These are phyloP conservation scores for Heterohyrax brucei DNA, from an alignment of 2,797 vertebrate species.

Conservation along the genomic window DNA sequence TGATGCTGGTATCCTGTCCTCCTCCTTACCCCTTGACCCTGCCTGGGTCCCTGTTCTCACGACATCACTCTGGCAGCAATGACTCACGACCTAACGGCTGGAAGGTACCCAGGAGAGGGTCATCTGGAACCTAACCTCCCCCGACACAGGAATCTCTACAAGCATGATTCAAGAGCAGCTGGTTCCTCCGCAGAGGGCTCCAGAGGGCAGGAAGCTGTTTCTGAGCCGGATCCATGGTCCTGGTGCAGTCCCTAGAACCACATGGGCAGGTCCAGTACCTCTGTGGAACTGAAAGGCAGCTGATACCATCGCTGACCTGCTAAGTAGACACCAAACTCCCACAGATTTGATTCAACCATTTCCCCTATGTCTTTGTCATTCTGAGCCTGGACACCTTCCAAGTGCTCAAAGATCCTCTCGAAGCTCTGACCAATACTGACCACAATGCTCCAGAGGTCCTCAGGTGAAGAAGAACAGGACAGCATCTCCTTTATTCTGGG, in stretches of 20 bases:
- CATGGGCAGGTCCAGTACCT: neutral
- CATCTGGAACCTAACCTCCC: neutral
- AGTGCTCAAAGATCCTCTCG: neutral
- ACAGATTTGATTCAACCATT: neutral
- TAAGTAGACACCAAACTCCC: neutral
- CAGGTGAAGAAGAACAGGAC: neutral
- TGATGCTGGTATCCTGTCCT: neutral
- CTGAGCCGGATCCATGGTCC: neutral
- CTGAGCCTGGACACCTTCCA: neutral
- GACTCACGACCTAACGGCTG: neutral
- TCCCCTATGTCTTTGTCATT: neutral
- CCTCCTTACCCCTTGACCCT: neutral
- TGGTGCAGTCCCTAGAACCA: rapidly evolving
- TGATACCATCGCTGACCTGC: neutral
- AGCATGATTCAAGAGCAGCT: neutral
- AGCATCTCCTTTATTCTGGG: neutral
- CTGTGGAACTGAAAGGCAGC: rapidly evolving
- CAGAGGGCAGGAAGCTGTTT: neutral
- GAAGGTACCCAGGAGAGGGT: neutral
- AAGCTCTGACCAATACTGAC: neutral
- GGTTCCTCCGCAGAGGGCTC: neutral
- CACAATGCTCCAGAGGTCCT: neutral
- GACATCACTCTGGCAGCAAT: neutral
- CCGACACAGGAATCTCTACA: neutral
- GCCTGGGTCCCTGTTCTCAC: neutral